Evolutionary conservation across 2,888 invertebrate genomes (phyloP).

Genomic region (Lepetodrilus schrolli): DNA sequence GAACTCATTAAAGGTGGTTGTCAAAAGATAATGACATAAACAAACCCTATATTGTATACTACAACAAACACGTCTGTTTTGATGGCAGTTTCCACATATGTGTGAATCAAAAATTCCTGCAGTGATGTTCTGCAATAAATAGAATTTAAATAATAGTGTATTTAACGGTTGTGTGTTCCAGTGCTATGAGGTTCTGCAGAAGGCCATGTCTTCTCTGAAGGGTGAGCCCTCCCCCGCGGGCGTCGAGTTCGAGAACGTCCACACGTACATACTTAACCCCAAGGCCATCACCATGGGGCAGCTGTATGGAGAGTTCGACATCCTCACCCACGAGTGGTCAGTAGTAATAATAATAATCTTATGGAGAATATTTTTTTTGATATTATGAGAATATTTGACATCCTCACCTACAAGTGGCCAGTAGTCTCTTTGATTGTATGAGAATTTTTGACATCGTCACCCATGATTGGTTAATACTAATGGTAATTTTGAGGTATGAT

Average conservation of each 20-base stretch:
- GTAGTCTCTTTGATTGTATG: constrained; percentile 49
- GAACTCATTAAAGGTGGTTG: no score
- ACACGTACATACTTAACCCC: constrained; percentile 75
- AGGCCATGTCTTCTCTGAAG: constrained; percentile 81
- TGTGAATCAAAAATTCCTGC: no score
- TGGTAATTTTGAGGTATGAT: background rate
- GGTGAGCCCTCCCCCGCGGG: constrained; percentile 84
- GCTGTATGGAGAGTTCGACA: constrained; percentile 76
- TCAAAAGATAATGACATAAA: no score
- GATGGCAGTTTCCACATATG: no score
- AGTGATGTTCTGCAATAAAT: no score
- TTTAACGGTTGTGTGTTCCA: constrained; percentile 53
- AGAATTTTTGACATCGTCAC: constrained; percentile 76
- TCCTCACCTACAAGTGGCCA: constrained; percentile 77
- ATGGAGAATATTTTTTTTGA: no score
- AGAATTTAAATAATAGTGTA: no score
- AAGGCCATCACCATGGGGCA: constrained; percentile 78
- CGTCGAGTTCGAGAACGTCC: constrained; percentile 80
- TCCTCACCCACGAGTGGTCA: constrained; percentile 77
- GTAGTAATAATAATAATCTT: no score
- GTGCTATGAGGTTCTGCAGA: constrained; percentile 78
- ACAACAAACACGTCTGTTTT: no score
- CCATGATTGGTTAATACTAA: constrained; percentile 49
- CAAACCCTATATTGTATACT: background rate
- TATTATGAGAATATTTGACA: constrained; percentile 73